phyloP scores from a whole-genome alignment of 1,140 invertebrate species.

The Drosophila pachea region DNA sequence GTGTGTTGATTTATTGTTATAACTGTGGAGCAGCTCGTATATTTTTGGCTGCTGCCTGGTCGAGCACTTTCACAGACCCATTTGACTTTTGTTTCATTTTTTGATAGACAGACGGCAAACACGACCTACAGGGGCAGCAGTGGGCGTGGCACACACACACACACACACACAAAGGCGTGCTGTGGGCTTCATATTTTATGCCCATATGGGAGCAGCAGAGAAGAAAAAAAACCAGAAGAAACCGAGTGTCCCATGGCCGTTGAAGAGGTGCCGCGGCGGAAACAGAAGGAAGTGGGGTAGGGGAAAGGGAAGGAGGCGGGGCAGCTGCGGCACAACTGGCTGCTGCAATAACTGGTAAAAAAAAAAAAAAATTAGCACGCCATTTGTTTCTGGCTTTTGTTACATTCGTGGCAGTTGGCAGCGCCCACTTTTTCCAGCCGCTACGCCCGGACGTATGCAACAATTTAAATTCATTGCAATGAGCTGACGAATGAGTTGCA shows the following conservation, averaged over 20 bases:
- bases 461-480: slow-evolving; percentile 77
- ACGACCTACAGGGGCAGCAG: slow-evolving; percentile 29
- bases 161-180: slow-evolving; percentile 20
- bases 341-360: slow-evolving; percentile 13
- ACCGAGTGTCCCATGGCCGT: slow-evolving; percentile 21
- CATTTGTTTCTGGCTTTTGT: slow-evolving; percentile 69
- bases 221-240: slow-evolving; percentile 25
- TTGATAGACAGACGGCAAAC: slow-evolving; percentile 73
- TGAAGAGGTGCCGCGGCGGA: background rate
- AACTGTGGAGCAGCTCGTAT: slow-evolving; percentile 56
- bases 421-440: slow-evolving; percentile 24
- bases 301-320: background rate
- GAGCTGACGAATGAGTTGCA: slow-evolving; percentile 56
- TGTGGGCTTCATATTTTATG: slow-evolving; percentile 69
- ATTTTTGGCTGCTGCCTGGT: slow-evolving; percentile 44
- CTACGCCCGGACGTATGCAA: slow-evolving; percentile 65
- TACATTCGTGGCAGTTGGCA: slow-evolving; percentile 40
- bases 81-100: slow-evolving; percentile 73
- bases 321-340: slow-evolving; percentile 1
- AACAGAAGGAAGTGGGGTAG: background rate
- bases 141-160: slow-evolving; percentile 42
- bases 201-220: slow-evolving; percentile 43
- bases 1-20: slow-evolving; percentile 76
- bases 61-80: slow-evolving; percentile 44
- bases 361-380: slow-evolving; percentile 63